These are phyloP conservation scores for Australoheros facetus DNA, from an alignment of 2,797 vertebrate species.

Conservation along the genomic window DNA sequence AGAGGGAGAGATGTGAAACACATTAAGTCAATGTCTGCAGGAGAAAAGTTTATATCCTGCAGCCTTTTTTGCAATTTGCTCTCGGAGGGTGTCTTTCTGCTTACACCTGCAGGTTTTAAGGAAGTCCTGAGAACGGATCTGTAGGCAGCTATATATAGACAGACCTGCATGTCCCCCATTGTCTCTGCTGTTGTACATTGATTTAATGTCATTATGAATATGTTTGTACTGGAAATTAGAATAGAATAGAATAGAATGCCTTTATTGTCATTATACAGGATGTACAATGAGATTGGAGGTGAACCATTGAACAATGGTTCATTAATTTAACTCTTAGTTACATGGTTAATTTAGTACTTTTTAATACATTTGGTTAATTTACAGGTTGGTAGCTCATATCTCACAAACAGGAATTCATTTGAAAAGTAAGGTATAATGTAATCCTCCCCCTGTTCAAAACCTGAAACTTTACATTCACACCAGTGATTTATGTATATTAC, in stretches of 20 bases:
- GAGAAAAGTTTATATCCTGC: slow-evolving; percentile 6
- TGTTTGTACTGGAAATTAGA: not conserved
- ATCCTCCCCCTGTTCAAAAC: not conserved
- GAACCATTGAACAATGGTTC: no score
- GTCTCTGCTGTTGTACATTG: not conserved
- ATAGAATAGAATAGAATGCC: no score
- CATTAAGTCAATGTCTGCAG: not conserved
- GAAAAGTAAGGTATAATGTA: not conserved
- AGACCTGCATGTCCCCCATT: not conserved
- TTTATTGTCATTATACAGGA: no score
- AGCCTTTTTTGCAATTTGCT: not conserved
- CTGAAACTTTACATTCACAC: not conserved
- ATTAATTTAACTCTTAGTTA: not conserved
- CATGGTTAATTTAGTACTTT: not conserved
- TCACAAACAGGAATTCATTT: not conserved
- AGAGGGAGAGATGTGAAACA: not conserved
- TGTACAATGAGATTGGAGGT: no score
- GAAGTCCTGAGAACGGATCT: not conserved
- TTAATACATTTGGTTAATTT: not conserved
- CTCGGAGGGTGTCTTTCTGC: slow-evolving; percentile 3
- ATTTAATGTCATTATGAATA: not conserved
- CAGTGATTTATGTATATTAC: no score
- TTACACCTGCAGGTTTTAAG: slow-evolving; percentile 14
- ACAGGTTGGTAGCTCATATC: not conserved
- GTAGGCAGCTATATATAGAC: not conserved